Conservation (phyloP, 2,888 invertebrate species). For the Pristionchus arcanus region DNA sequence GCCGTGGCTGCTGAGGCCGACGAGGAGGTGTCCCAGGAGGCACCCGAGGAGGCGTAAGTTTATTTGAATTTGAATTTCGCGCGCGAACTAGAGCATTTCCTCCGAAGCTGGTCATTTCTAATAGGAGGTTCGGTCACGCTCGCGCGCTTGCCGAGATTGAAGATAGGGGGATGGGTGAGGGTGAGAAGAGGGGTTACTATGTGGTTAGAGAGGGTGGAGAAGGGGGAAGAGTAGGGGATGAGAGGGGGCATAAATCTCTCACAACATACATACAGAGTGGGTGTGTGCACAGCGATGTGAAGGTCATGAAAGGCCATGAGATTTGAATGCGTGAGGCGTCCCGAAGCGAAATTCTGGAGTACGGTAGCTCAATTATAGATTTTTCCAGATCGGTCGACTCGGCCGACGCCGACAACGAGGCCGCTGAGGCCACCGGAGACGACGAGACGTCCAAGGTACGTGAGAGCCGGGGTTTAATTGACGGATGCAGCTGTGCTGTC, state of each 20-base stretch:
- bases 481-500: not conserved
- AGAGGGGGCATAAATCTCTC: slow-evolving; percentile 5
- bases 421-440: slow-evolving; percentile 31
- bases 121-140: not conserved
- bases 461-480: not conserved
- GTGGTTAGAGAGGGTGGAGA: slow-evolving; percentile 33
- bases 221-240: not conserved
- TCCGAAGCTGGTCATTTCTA: not conserved
- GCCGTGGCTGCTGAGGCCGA: slow-evolving; percentile 6
- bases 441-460: slow-evolving; percentile 40
- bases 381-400: slow-evolving; percentile 34
- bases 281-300: slow-evolving; percentile 10
- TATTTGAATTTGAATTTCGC: not conserved
- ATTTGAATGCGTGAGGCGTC: not conserved
- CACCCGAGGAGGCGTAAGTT: slow-evolving; percentile 36
- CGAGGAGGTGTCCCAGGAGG: slow-evolving; percentile 48
- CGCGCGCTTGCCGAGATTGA: not conserved
- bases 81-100: not conserved
- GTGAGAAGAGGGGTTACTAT: not conserved
- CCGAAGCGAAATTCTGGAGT: not conserved
- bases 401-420: slow-evolving; percentile 21
- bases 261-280: not conserved
- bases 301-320: not conserved
- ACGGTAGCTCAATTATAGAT: slow-evolving; percentile 8
- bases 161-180: not conserved